Evolutionary conservation across 2,797 vertebrate genomes (phyloP).

Genomic region (Dendrocincla tyrannina): DNA sequence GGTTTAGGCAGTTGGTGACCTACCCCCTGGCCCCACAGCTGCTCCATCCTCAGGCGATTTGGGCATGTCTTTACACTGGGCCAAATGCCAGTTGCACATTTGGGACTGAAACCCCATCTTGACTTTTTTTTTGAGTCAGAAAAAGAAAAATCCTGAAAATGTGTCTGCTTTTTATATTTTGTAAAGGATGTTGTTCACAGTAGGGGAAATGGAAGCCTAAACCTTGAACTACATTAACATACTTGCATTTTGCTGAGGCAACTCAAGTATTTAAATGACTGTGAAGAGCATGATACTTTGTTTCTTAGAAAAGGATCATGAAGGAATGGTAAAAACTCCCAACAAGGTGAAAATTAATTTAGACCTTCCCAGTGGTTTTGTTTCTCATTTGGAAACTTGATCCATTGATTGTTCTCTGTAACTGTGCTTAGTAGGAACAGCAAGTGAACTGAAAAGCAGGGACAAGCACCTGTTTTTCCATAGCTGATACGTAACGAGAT

Average conservation of each 20-base stretch:
- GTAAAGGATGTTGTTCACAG: background rate
- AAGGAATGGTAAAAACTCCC: background rate
- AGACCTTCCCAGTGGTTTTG: background rate
- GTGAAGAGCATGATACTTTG: background rate
- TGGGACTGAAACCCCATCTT: conserved; percentile 1
- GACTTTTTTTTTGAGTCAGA: background rate
- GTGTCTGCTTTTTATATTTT: background rate
- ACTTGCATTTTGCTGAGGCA: background rate
- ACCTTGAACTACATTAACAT: background rate
- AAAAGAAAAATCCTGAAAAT: background rate
- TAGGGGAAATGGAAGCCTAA: background rate
- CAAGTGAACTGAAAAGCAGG: background rate
- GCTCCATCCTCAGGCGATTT: background rate
- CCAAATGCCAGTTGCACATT: conserved; percentile 37
- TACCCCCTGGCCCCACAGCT: conserved; percentile 21
- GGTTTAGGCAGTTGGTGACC: conserved; percentile 22
- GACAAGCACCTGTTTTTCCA: conserved; percentile 7
- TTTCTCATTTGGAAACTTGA: conserved; percentile 31
- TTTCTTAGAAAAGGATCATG: background rate
- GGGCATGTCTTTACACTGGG: conserved; percentile 7
- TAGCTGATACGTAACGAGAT: conserved; percentile 45
- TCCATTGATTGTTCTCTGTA: background rate
- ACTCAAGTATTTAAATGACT: background rate
- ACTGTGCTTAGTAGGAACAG: background rate
- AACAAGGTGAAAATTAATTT: background rate